phyloP scores from a whole-genome alignment of 2,888 invertebrate genomes.

The Eilema depressum region DNA sequence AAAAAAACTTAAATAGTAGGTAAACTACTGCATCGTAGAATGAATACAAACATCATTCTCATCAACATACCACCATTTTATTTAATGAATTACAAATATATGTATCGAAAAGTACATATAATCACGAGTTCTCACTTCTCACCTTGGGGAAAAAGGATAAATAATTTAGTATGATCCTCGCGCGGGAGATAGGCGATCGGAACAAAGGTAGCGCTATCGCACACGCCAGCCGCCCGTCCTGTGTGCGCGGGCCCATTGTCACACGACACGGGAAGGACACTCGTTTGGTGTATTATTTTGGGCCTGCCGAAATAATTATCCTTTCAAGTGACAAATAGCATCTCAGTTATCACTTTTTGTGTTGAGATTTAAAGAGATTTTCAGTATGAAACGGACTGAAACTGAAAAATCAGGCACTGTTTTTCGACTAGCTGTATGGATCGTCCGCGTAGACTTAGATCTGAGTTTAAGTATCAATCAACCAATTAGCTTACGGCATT shows the following conservation, averaged over 20 bases:
- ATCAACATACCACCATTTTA: not conserved
- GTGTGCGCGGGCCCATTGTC: slow-evolving; percentile 45
- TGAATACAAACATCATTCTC: not conserved
- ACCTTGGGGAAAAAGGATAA: slow-evolving; percentile 57
- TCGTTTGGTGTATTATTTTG: not conserved
- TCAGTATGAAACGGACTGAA: too few species aligned
- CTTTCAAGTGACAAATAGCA: too few species aligned
- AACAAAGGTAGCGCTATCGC: slow-evolving; percentile 76
- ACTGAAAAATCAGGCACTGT: too few species aligned
- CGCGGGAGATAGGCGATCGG: slow-evolving; percentile 64
- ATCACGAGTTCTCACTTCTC: slow-evolving; percentile 48
- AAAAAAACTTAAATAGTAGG: too few species aligned
- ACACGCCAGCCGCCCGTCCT: slow-evolving; percentile 58
- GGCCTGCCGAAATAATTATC: not conserved
- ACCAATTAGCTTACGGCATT: too few species aligned
- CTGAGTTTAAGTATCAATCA: too few species aligned
- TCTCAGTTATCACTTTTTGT: too few species aligned
- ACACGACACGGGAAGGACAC: slow-evolving; percentile 28
- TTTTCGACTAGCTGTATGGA: too few species aligned
- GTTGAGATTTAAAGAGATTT: too few species aligned
- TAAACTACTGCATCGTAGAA: too few species aligned
- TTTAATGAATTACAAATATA: slow-evolving; percentile 1
- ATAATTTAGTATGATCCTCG: slow-evolving; percentile 81
- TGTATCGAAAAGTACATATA: slow-evolving; percentile 10
- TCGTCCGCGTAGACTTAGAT: too few species aligned